Evolutionary conservation across 30 jellyfish, hydroid and myxozoan genomes (phyloP), one percentile per base, ranked within the genome.

Genomic region (Hydractinia symbiolongicarpus): DNA sequence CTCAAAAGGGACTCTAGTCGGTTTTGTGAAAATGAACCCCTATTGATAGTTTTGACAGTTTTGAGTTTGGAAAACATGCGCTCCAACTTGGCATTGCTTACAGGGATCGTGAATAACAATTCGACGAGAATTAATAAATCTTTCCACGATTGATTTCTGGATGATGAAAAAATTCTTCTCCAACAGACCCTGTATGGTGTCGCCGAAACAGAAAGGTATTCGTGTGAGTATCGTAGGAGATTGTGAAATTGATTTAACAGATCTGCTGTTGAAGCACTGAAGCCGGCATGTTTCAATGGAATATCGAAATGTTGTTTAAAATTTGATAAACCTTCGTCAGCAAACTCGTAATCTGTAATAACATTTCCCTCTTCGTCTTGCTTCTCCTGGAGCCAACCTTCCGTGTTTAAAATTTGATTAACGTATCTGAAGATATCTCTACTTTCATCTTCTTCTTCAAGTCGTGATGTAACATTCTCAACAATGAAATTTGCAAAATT

Each of bases 21-120:
- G 20, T 21, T 61, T 13, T 55, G 40, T 7, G 83, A 16, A 67
- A 78, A 17, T 20, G 86, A 16, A 50, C 58, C 60, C 21, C 83
- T 21, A 61, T 40, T n/a, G 40, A n/a, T 50, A 16, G 83, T 78
- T 78, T 78, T 76, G 11, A 76, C 40, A 17, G 15, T 50, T 15
- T 56, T 78, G 64, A 78, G 21, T 44, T 78, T 78, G 55, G 83
- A 78, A 61, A 78, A 78, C 86, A 55, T 57, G 40, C 86, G 7
- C 57, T 53, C 83, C 30, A 78, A 66, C 54, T 78, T 78, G 13
- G 86, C 84, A 66, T 78, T 78, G 83, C 66, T 56, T 49, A 61
- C 62, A 6, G 84, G 84, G 14, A 73, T 73, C 11, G 84, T 76
- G 78, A 76, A 76, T 17, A 76, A 60, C 55, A 30, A 30, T 30